Base-by-base conservation (phyloP, 2,113 vertebrate genomes). In the Morone chrysops region DNA sequence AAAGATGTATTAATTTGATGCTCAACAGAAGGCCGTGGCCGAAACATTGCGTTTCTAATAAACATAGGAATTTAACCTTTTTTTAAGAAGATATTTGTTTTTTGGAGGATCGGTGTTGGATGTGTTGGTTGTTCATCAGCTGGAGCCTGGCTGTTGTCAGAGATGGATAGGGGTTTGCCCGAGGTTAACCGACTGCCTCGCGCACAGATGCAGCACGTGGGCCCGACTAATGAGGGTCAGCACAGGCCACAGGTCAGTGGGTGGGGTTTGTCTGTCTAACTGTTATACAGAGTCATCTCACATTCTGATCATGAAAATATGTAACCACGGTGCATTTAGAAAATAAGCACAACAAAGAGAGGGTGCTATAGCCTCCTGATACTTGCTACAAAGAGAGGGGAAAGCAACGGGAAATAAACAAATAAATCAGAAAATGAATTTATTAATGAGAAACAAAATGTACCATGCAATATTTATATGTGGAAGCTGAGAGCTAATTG, bases 211-310 rank as follows among this genome's bases (percentile, higher is more conserved):
- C 82, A 90, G 73, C 91, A 91, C 94, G 94, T 93, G 90, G 87
- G 81, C 75, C 88, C 82, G 87, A 94, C 92, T 93, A 94, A 95
- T 93, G 86, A 92, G 84, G 91, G 93, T 91, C 89, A 90, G 25
- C 78, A 81, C 38, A 79, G 87, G 91, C 70, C 83, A 90, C 12
- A 82, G 86, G 80, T 85, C 89, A 85, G 31, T 25, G 79, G 83
- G 89, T 22, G 70, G 56, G 83, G 81, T 66, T 72, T 78, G 14
- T 71, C 60, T 60, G 56, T 74, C 82, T 53, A 72, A 80, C 83
- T 79, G 70, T 50, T 47, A 47, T 31, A 69, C 25, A 74, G 81
- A 56, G 54, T 71, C 57, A 81, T 22, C 86, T 83, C 66, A 76
- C 74, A 36, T 62, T 83, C 65, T 71, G 67, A 81, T 90, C 86